Evolutionary conservation across 2,797 vertebrate genomes (phyloP).

Genomic region (Rhinogobio ventralis): DNA sequence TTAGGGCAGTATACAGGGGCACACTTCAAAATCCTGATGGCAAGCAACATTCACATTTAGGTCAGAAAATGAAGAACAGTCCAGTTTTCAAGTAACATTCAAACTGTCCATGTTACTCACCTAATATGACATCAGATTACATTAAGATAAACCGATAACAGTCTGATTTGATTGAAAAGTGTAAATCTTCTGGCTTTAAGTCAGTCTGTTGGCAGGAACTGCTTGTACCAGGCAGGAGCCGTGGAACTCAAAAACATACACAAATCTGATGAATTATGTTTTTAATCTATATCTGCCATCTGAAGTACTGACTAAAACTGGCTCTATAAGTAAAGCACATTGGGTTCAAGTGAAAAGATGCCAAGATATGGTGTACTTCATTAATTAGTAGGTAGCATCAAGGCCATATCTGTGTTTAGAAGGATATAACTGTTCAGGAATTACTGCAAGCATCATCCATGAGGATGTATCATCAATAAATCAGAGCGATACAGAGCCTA

Average conservation of each 20-base stretch:
- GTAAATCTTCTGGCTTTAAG: slow-evolving; percentile 8
- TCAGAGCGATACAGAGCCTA: slow-evolving; percentile 59
- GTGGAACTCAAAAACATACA: neutral
- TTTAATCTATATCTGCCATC: slow-evolving; percentile 17
- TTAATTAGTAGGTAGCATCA: neutral
- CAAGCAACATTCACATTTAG: neutral
- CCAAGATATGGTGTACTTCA: neutral
- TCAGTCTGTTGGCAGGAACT: neutral
- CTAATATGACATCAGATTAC: neutral
- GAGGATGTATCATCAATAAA: slow-evolving; percentile 65
- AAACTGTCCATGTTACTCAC: neutral
- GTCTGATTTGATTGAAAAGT: neutral
- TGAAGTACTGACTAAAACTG: slow-evolving; percentile 9
- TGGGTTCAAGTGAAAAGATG: slow-evolving; percentile 35
- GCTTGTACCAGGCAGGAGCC: neutral
- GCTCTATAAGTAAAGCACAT: neutral
- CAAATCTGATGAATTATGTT: slow-evolving; percentile 21
- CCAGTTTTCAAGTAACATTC: neutral
- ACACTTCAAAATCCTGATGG: neutral
- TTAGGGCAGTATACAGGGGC: too few relatives aligned
- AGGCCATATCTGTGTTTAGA: neutral
- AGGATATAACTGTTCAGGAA: neutral
- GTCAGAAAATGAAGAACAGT: neutral
- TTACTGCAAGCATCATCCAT: neutral
- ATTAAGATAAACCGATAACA: neutral